These are phyloP conservation scores for Colletes gigas DNA, from an alignment of 1,140 invertebrate genomes.

Conservation along the genomic window DNA sequence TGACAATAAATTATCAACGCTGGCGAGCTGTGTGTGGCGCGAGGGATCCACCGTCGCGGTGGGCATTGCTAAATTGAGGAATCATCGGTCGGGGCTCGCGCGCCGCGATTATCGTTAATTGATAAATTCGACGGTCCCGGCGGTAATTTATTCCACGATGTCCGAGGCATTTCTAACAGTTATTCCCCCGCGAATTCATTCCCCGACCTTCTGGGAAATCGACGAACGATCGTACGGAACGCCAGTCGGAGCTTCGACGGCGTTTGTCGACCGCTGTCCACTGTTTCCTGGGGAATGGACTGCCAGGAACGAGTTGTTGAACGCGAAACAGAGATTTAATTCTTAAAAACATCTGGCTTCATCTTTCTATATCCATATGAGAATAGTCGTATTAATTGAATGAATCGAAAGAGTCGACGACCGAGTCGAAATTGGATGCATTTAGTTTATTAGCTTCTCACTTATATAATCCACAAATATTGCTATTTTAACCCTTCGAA, in stretches of 20 bases:
- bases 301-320: background rate
- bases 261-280: conserved; percentile 3
- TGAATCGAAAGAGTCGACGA: too few relatives aligned
- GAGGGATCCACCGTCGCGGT: conserved; percentile 35
- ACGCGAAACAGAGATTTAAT: background rate
- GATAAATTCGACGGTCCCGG: conserved; percentile 63
- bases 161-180: conserved; percentile 49
- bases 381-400: too few relatives aligned
- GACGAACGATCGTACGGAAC: background rate
- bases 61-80: conserved; percentile 67
- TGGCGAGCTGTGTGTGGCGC: conserved; percentile 39
- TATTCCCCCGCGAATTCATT: conserved; percentile 40
- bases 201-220: conserved; percentile 30
- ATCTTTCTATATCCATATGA: too few relatives aligned
- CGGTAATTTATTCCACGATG: conserved; percentile 56
- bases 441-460: too few relatives aligned
- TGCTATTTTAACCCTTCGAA: too few relatives aligned
- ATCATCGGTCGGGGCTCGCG: conserved; percentile 53
- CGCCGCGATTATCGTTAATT: conserved; percentile 65
- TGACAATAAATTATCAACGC: conserved; percentile 56
- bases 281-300: background rate
- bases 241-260: background rate
- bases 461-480: too few relatives aligned
- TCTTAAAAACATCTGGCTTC: too few relatives aligned
- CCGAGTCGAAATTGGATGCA: too few relatives aligned